Evolutionary conservation across 35 echinoderm and acorn worm genomes (phyloP).

Genomic region (Chiridota heheva): DNA sequence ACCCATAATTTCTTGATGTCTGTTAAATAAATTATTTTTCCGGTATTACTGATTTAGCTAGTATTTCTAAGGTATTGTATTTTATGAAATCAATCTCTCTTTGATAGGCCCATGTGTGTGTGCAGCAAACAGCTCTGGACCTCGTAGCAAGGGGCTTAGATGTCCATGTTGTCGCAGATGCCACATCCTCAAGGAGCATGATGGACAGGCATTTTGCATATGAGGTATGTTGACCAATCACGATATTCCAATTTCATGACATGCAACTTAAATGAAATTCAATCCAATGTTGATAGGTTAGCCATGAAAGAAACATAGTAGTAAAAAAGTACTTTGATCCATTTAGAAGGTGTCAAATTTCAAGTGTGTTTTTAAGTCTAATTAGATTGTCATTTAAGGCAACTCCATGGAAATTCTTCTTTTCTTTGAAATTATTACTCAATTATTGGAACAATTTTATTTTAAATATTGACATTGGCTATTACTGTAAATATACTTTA

Average conservation of each 20-base stretch:
- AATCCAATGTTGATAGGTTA: background rate
- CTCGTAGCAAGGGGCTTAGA: slow-evolving; percentile 78
- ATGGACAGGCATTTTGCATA: slow-evolving; percentile 96
- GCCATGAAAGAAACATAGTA: background rate
- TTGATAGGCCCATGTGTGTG: slow-evolving; percentile 90
- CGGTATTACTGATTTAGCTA: background rate
- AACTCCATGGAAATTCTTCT: background rate
- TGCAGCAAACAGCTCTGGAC: slow-evolving; percentile 94
- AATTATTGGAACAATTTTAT: too few species aligned
- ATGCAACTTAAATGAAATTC: background rate
- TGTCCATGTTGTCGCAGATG: slow-evolving; percentile 95
- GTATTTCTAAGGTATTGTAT: background rate
- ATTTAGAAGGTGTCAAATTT: too few species aligned
- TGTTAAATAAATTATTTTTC: background rate
- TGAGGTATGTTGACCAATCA: slow-evolving; percentile 44
- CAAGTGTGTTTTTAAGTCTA: too few species aligned
- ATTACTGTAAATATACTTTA: too few species aligned
- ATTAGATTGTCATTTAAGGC: too few species aligned
- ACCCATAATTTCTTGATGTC: background rate
- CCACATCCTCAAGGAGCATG: slow-evolving; percentile 83
- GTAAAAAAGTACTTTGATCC: background rate
- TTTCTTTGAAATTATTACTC: too few species aligned
- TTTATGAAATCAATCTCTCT: background rate
- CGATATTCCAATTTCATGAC: background rate
- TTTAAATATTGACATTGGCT: too few species aligned